phyloP scores from a whole-genome alignment of 2,888 invertebrate genomes.

The Cyaniris semiargus region DNA sequence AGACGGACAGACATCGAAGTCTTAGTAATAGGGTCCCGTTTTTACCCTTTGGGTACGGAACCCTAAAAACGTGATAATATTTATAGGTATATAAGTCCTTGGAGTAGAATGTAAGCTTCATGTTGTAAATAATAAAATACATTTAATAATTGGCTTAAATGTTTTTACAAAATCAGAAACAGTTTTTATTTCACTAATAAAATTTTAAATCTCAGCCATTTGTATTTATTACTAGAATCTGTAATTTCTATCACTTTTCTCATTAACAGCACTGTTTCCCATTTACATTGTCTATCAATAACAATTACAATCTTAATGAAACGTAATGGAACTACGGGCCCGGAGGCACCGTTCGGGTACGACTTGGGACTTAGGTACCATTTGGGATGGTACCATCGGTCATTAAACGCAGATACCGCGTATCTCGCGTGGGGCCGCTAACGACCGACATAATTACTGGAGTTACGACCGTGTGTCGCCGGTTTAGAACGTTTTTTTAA shows the following conservation, averaged over 20 bases:
- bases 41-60: too few relatives aligned
- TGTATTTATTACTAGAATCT: neutral
- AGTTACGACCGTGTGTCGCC: conserved; percentile 40
- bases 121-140: too few relatives aligned
- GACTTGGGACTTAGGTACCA: neutral
- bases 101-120: too few relatives aligned
- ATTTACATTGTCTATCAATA: neutral
- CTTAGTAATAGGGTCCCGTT: too few relatives aligned
- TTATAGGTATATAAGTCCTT: too few relatives aligned
- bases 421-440: conserved; percentile 79
- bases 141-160: too few relatives aligned
- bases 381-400: conserved; percentile 55
- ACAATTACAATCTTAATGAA: conserved; percentile 42
- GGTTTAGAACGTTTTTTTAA: conserved; percentile 37
- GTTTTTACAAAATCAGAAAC: neutral
- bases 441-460: conserved; percentile 76
- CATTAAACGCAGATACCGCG: conserved; percentile 79
- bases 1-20: too few relatives aligned
- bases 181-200: neutral
- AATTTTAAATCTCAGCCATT: neutral
- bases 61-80: too few relatives aligned
- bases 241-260: neutral
- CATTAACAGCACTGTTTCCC: neutral
- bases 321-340: conserved; percentile 35
- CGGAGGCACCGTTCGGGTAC: conserved; percentile 42